These are phyloP conservation scores for Cettia cetti DNA, from an alignment of 2,113 vertebrate species.

Conservation along the genomic window DNA sequence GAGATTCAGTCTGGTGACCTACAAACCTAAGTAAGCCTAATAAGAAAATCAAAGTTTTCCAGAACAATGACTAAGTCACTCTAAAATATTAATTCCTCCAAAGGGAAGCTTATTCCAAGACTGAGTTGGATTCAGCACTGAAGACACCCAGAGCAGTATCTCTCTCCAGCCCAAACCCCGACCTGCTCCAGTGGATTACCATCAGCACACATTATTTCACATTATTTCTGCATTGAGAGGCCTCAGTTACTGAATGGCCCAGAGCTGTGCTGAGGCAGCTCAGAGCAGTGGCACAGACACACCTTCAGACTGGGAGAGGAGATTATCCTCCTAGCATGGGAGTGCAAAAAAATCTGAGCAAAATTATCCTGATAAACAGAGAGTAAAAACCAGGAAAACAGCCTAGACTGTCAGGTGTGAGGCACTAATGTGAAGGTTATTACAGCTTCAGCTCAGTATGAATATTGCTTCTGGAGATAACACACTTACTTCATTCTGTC, in stretches of 20 bases:
- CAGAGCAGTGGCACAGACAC: neutral
- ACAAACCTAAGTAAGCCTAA: neutral
- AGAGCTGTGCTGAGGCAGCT: neutral
- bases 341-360: neutral
- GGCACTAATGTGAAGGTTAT: neutral
- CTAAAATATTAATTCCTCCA: neutral
- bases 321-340: neutral
- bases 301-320: neutral
- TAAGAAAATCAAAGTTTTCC: neutral
- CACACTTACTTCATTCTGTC: neutral
- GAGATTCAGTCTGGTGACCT: neutral
- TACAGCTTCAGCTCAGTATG: rapidly evolving
- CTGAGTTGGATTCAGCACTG: neutral
- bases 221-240: neutral
- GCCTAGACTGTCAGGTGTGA: neutral
- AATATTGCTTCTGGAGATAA: neutral
- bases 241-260: neutral
- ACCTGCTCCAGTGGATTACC: neutral
- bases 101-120: neutral
- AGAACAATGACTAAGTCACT: neutral
- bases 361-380: neutral
- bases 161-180: neutral
- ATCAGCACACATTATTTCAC: neutral
- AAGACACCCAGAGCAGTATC: neutral
- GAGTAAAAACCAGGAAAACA: neutral